Percentiles rank a stretch among this genome's conserved stretches.
Conservation (phyloP, 2,888 invertebrate species). For the Hypomecis punctinalis region DNA sequence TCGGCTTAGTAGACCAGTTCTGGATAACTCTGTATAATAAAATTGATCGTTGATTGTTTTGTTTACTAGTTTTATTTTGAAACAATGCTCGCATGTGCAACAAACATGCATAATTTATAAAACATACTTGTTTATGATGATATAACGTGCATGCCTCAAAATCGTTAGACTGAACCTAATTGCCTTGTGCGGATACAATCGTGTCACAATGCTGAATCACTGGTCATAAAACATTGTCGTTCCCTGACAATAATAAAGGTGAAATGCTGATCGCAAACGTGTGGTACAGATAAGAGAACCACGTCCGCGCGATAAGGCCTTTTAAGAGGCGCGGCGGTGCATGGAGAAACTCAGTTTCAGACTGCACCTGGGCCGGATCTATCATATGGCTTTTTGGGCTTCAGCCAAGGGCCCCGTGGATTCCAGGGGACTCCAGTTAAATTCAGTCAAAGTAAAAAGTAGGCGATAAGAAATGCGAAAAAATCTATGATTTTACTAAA, state of each 20-base stretch:
- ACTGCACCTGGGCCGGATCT: too few relatives aligned
- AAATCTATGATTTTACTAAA: too few relatives aligned
- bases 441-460: too few relatives aligned
- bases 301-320: constrained; percentile 58
- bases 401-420: too few relatives aligned
- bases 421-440: too few relatives aligned
- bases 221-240: constrained; percentile 40
- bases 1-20: too few relatives aligned
- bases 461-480: too few relatives aligned
- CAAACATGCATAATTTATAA: background rate
- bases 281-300: constrained; percentile 66
- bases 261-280: constrained; percentile 58
- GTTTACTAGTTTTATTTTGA: background rate
- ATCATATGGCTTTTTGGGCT: too few relatives aligned
- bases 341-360: constrained; percentile 33
- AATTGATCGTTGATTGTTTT: background rate
- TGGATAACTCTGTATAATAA: background rate
- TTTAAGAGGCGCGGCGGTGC: constrained; percentile 39
- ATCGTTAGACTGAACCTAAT: constrained; percentile 37
- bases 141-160: constrained; percentile 34
- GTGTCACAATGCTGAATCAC: constrained; percentile 41
- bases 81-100: background rate
- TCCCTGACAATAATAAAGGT: constrained; percentile 60
- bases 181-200: constrained; percentile 35
- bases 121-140: constrained; percentile 10